Percentiles rank a stretch among this genome's conserved stretches.
Evolutionary conservation across 2,113 vertebrate genomes (phyloP).

Genomic region (Stegostoma tigrinum): DNA sequence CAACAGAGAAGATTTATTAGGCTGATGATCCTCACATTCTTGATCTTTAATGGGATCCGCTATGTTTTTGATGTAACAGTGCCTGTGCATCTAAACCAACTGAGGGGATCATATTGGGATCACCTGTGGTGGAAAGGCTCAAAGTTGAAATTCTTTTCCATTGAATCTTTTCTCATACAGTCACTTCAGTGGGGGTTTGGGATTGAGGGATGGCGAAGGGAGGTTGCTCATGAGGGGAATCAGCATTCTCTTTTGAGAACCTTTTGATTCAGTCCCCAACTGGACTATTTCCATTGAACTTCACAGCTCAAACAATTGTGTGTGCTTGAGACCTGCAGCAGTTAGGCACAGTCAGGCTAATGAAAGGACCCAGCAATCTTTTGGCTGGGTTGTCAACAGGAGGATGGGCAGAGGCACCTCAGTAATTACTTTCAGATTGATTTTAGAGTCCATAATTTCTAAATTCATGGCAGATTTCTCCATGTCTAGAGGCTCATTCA

Average conservation of each 20-base stretch:
- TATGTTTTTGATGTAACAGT: not conserved
- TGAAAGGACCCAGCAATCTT: not conserved
- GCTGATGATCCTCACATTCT: not conserved
- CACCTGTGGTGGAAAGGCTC: not conserved
- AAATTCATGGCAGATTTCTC: conserved; percentile 7
- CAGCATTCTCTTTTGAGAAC: not conserved
- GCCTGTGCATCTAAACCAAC: not conserved
- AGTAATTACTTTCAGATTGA: not conserved
- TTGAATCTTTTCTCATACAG: not conserved
- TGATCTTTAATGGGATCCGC: not conserved
- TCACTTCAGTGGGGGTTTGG: not conserved
- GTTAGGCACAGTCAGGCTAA: not conserved
- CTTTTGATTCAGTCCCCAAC: not conserved
- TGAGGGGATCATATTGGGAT: not conserved
- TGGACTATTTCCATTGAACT: not conserved
- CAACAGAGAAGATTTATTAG: not conserved
- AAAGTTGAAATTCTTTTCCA: not conserved
- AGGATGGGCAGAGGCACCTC: not conserved
- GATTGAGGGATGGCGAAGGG: no score
- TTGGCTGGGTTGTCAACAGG: not conserved
- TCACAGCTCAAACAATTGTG: not conserved
- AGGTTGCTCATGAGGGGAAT: not conserved
- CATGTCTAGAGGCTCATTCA: not conserved
- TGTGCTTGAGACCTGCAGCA: not conserved
- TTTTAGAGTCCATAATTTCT: not conserved